A percentile compares a stretch with the other conserved stretches of the same genome.
Conservation (phyloP, 2,113 vertebrate genomes). For the Campylomormyrus tamandua region DNA sequence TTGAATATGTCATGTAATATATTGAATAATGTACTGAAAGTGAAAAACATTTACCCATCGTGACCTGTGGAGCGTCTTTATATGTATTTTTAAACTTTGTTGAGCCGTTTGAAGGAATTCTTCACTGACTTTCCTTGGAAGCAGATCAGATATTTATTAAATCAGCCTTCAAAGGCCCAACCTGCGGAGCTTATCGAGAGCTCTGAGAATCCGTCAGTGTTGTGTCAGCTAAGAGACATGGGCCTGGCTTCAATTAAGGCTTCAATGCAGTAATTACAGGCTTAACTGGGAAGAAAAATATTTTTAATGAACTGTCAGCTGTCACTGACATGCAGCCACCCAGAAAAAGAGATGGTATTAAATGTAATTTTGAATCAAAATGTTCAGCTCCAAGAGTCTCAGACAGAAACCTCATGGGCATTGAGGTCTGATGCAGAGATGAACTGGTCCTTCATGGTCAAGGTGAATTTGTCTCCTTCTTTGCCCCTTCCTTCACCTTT, state of each 20-base stretch:
- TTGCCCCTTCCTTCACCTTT: background rate
- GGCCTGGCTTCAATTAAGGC: conserved; percentile 36
- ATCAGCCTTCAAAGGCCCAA: background rate
- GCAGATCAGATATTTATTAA: background rate
- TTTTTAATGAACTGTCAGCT: background rate
- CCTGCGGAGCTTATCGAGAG: background rate
- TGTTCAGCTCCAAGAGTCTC: background rate
- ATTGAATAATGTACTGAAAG: background rate
- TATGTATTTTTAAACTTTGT: background rate
- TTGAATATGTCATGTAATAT: background rate
- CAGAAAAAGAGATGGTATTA: conserved; percentile 34
- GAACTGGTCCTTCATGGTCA: background rate
- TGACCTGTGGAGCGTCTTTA: background rate
- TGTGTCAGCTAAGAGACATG: conserved; percentile 35
- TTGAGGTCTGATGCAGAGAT: background rate
- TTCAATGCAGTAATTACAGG: conserved; percentile 38
- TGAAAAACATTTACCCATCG: background rate
- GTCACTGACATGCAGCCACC: conserved; percentile 29
- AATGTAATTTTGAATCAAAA: conserved; percentile 10
- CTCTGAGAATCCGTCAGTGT: background rate
- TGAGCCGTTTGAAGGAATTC: background rate
- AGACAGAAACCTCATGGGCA: background rate
- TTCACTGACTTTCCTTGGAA: background rate
- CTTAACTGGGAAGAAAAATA: conserved; percentile 15
- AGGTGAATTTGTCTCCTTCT: background rate